A percentile compares a stretch with the other conserved stretches of the same genome.
These are phyloP conservation scores for Neoitamus cyanurus DNA, from an alignment of 2,888 invertebrate genomes.

Conservation along the genomic window DNA sequence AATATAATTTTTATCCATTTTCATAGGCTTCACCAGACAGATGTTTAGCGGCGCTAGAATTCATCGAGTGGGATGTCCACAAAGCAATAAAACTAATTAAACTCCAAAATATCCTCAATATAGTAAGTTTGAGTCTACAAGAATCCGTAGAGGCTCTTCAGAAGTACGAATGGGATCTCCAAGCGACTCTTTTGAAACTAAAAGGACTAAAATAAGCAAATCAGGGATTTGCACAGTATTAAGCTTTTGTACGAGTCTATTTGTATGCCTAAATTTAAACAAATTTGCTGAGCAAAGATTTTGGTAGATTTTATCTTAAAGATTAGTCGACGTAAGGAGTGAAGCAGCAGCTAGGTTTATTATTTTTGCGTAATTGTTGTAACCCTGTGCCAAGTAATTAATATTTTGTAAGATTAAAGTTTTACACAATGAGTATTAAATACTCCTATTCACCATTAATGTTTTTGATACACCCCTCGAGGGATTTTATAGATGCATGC, in stretches of 20 bases:
- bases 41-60: conserved; percentile 83
- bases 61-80: conserved; percentile 89
- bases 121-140: conserved; percentile 59
- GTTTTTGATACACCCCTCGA: not conserved
- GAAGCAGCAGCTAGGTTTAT: conserved; percentile 3
- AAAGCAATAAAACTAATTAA: conserved; percentile 80
- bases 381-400: conserved; percentile 29
- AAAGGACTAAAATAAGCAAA: conserved; percentile 54
- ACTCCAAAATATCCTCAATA: conserved; percentile 62
- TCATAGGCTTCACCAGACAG: conserved; percentile 76
- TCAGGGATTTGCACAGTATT: conserved; percentile 21
- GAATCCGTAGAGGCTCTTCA: conserved; percentile 62
- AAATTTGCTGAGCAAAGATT: conserved; percentile 28
- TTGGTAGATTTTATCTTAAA: not conserved
- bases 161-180: conserved; percentile 65
- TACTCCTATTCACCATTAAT: conserved; percentile 3
- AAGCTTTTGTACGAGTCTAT: not conserved
- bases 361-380: not conserved
- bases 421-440: conserved; percentile 3
- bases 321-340: not conserved
- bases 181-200: conserved; percentile 62
- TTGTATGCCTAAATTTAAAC: conserved; percentile 2
- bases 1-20: conserved; percentile 48
- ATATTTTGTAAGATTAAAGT: conserved; percentile 13
- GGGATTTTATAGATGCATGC: not conserved